Percentiles rank a stretch among this genome's conserved stretches.
Evolutionary conservation across 64 coral and sea anemone species (phyloP).

Genomic region (Stylophora pistillata): DNA sequence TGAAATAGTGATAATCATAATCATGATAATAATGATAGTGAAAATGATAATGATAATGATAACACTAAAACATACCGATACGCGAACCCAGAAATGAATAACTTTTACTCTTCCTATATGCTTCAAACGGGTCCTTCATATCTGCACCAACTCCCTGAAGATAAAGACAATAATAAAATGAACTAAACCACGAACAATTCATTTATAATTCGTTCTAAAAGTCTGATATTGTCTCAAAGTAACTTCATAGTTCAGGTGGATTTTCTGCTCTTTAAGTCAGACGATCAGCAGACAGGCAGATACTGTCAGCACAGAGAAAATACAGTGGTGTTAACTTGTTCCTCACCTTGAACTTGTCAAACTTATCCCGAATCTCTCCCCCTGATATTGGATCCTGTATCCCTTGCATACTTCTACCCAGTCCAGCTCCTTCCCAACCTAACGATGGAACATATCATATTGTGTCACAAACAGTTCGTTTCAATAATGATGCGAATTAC

Average conservation of each 20-base stretch:
- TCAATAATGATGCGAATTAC: no score
- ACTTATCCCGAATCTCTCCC: slow-evolving; percentile 83
- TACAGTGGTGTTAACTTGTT: not conserved
- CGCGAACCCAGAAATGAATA: slow-evolving; percentile 71
- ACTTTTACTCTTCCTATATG: slow-evolving; percentile 81
- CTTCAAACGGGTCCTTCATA: slow-evolving; percentile 77
- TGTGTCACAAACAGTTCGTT: not conserved
- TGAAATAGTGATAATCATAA: not conserved
- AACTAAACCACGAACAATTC: no score
- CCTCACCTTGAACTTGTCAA: slow-evolving; percentile 90
- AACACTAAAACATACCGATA: slow-evolving; percentile 1
- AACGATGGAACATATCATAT: not conserved
- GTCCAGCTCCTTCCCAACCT: slow-evolving; percentile 97
- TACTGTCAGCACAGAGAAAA: no score
- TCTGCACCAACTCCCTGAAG: slow-evolving; percentile 76
- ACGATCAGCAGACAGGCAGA: no score
- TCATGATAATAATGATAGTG: no score
- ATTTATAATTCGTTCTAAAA: no score
- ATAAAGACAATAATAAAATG: not conserved
- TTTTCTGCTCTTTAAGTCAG: no score
- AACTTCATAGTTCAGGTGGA: no score
- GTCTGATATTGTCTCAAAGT: no score
- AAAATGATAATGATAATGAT: no score
- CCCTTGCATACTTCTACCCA: slow-evolving; percentile 87
- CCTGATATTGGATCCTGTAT: slow-evolving; percentile 90